Base-by-base conservation (phyloP, 2,113 vertebrate genomes). In the Cololabis saira region DNA sequence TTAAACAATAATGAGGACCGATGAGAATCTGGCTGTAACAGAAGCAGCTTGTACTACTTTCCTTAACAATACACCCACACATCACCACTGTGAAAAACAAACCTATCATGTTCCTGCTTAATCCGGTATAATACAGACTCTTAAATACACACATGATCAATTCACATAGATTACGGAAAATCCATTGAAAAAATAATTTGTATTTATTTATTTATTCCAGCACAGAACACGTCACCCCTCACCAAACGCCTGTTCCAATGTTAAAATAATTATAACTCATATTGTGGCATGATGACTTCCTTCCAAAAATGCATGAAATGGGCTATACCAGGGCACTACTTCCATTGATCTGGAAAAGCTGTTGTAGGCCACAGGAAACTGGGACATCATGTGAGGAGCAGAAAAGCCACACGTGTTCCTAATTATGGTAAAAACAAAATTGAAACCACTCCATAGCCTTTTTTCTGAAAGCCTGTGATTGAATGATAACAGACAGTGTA, bases 331-430 rank as follows among this genome's bases (percentile, higher is more conserved):
- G 61, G 54, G 59, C 33, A 44, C 65, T 55, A 56, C 55, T 81
- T 69, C 61, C 86, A 78, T 68, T 76, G 57, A 78, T 83, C 74
- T 74, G 14, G 47, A 56, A 82, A 75, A 60, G 54, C 73, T 62
- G 56, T 71, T 63, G 67, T 60, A 84, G 79, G 84, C 64, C 83
- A 83, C 61, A 74, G 57, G 68, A 89, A 88, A 84, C 58, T 88
- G 62, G 88, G 85, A 62, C 87, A 80, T 84, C 78, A 85, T 87
- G 82, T 55, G 88, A 84, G 57, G 37, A 21, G 62, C 43, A 43
- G 50, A 59, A 61, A 66, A 83, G 71, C 68, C 66, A 72, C 70
- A 84, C 81, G 72, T 8, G 63, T 85, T 85, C 79, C 85, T 82
- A 88, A 88, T 84, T 85, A 84, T 66, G 67, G 61, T 30, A 17